These are phyloP conservation scores for Mixornis gularis DNA, from an alignment of 2,113 vertebrate species.

Conservation along the genomic window DNA sequence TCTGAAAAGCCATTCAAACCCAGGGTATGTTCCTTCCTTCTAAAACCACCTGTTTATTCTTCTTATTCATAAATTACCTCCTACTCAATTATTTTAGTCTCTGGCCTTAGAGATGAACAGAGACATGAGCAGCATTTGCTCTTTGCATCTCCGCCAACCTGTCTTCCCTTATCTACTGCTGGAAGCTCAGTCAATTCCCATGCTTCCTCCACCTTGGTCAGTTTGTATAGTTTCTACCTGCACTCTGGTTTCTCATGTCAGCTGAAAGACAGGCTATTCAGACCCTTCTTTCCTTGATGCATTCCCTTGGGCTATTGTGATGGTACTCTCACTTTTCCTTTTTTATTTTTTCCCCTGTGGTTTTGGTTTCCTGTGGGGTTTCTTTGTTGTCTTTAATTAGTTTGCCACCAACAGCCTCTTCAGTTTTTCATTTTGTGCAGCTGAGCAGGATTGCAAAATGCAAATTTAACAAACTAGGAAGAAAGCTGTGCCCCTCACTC, in stretches of 20 bases:
- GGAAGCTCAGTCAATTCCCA: not conserved
- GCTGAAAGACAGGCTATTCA: not conserved
- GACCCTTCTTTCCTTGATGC: not conserved
- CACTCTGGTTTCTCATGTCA: not conserved
- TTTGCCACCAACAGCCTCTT: not conserved
- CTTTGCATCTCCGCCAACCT: not conserved
- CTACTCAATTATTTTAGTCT: not conserved
- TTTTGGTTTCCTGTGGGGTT: not conserved
- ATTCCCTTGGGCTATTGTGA: not conserved
- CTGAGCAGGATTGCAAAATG: not conserved
- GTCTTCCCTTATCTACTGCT: not conserved
- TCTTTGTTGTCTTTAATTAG: not conserved
- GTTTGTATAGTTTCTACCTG: not conserved
- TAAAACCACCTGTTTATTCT: not conserved
- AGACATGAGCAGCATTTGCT: not conserved
- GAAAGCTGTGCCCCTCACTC: not conserved
- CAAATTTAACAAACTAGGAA: not conserved
- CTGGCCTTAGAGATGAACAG: not conserved
- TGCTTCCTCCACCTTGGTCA: not conserved
- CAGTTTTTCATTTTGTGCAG: not conserved
- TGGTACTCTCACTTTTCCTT: not conserved
- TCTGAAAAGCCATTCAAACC: not conserved
- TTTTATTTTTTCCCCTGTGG: fast-evolving
- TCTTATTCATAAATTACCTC: not conserved
- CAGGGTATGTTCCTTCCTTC: not conserved